Base-by-base conservation (phyloP, 1,140 invertebrate genomes). In the Mizuhopecten yessoensis region DNA sequence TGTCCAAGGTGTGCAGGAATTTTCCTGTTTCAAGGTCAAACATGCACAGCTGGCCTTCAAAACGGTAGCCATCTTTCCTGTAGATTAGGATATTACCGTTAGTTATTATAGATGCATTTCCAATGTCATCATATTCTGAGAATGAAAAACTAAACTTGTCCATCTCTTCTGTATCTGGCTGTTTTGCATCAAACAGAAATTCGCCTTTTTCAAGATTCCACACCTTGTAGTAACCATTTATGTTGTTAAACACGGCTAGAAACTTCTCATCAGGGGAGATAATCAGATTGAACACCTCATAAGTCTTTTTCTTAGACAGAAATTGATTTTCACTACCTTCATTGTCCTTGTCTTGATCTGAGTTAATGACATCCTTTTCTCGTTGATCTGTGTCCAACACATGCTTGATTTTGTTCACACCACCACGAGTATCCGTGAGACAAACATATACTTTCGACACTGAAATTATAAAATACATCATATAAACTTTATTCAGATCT, bases 251-350 rank as follows among this genome's bases (percentile, higher is more conserved):
- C 20, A 87, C 89, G 23, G 92, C 90, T 17, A 94, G 88, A 91
- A 87, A 90, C 45, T 90, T 89, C 36, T 92, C 92, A 93, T 94
- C 92, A 91, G 93, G 92, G 45, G 94, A 94, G 88, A 93, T 93
- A 89, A 91, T 17, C 33, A 91, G 13, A 42, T 75, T 39, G 0
- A 33, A 11, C 49, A 88, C 20, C 5, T 3, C 57, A 75, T n/a
- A 75, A 0, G 57, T 23, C 17, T 75, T 75, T 17, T 75, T n/a
- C 23, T 45, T 45, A 17, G 17, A n/a, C n/a, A n/a, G 36, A 39
- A 39, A 7, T 39, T 39, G 5, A 7, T 39, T 39, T 13, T 39
- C 17, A 17, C 9, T 45, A 1, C 9, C 42, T 45, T 45, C 17
- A 45, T 45, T 45, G 9, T 45, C 42, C n/a, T 75, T n/a, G 2